These are phyloP conservation scores for Eurypyga helias DNA, from an alignment of 2,113 vertebrate species.

Conservation along the genomic window DNA sequence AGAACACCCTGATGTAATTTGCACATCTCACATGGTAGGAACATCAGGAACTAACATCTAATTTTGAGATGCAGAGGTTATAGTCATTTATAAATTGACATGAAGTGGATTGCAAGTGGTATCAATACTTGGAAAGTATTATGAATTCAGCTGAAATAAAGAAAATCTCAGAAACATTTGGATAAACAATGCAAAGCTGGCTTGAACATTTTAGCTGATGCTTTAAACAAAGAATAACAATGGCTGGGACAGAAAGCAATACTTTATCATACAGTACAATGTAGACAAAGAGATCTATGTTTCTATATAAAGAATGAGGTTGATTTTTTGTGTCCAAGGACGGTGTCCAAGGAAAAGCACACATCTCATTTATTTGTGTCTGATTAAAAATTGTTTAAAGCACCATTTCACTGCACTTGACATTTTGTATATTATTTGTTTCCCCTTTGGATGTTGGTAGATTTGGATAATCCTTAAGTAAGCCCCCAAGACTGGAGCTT, in stretches of 20 bases:
- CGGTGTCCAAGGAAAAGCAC: neutral
- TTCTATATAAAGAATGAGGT: neutral
- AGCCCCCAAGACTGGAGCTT: neutral
- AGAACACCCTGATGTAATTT: neutral
- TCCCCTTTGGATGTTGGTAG: neutral
- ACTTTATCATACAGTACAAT: neutral
- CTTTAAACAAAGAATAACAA: slow-evolving; percentile 32
- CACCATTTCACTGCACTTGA: neutral
- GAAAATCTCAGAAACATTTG: neutral
- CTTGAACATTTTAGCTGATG: slow-evolving; percentile 20
- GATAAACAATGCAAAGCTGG: neutral
- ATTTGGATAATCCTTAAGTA: neutral
- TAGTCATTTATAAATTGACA: neutral
- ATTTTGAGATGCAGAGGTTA: neutral
- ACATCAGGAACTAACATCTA: neutral
- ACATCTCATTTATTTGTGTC: neutral
- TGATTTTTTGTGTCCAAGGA: neutral
- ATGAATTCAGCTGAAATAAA: neutral
- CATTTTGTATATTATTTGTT: neutral
- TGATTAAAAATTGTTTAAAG: neutral
- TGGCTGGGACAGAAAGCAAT: neutral
- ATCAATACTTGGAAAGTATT: neutral
- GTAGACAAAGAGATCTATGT: neutral
- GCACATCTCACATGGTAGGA: neutral
- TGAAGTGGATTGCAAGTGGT: neutral